Conservation (phyloP, 2,113 vertebrate species). For the Coptodon rendalli region DNA sequence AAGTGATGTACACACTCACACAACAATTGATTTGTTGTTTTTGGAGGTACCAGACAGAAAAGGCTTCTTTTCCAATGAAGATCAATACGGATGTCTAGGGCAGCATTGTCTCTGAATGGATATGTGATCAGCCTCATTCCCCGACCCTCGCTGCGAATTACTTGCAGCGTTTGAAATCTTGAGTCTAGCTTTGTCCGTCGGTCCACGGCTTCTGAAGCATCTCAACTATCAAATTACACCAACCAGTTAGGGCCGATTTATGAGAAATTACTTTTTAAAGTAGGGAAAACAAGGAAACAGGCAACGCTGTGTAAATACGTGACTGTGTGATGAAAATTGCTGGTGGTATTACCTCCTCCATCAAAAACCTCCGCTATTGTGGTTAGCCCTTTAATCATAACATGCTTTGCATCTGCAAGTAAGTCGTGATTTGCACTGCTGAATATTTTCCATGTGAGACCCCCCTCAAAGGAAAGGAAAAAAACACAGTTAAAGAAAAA, state of each 20-base stretch:
- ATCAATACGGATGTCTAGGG: slow-evolving; percentile 43
- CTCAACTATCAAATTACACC: not conserved
- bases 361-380: not conserved
- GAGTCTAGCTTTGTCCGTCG: not conserved
- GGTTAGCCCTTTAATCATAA: not conserved
- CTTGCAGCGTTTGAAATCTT: not conserved
- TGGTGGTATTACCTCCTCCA: not conserved
- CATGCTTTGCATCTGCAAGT: not conserved
- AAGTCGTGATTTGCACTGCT: not conserved
- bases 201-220: not conserved
- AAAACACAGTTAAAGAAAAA: not conserved
- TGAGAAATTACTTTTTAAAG: not conserved
- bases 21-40: slow-evolving; percentile 33
- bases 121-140: not conserved
- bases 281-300: not conserved
- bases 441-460: not conserved
- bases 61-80: not conserved
- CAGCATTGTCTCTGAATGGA: not conserved
- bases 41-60: slow-evolving; percentile 18
- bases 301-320: not conserved
- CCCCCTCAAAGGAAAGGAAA: not conserved
- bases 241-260: not conserved
- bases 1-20: not conserved
- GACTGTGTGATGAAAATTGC: not conserved
- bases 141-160: not conserved